Evolutionary conservation across 2,113 vertebrate genomes (phyloP).

Genomic region (Natator depressus): DNA sequence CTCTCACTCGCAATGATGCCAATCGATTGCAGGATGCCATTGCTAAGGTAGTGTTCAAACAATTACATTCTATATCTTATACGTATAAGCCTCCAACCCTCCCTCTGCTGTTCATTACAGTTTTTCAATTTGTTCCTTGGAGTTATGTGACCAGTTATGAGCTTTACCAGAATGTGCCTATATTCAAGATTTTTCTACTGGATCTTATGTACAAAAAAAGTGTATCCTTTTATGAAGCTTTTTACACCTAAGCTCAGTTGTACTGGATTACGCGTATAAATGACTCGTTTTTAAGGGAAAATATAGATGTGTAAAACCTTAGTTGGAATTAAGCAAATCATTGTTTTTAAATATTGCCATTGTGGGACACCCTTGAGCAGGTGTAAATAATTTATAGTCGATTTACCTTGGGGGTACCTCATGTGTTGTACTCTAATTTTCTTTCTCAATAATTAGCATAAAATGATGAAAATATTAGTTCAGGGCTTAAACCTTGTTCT

Average conservation of each 20-base stretch:
- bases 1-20: constrained; percentile 86
- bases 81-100: accelerated
- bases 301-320: not conserved
- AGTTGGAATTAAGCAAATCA: not conserved
- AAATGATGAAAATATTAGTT: not conserved
- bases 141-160: not conserved
- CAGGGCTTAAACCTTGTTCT: not conserved
- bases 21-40: constrained; percentile 87
- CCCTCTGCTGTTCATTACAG: not conserved
- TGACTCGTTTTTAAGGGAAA: not conserved
- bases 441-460: not conserved
- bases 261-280: not conserved
- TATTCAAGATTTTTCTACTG: not conserved
- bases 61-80: not conserved
- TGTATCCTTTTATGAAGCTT: not conserved
- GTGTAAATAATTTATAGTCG: not conserved
- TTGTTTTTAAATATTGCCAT: not conserved
- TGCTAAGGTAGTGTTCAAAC: constrained; percentile 83
- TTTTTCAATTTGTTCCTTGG: not conserved
- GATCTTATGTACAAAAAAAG: not conserved
- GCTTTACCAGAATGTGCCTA: not conserved
- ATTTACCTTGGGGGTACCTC: not conserved
- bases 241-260: not conserved
- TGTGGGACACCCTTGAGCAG: not conserved
- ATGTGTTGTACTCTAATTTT: not conserved